Evolutionary conservation across 1,140 invertebrate species (phyloP).

Genomic region (Cyrtorhinus lividipennis): DNA sequence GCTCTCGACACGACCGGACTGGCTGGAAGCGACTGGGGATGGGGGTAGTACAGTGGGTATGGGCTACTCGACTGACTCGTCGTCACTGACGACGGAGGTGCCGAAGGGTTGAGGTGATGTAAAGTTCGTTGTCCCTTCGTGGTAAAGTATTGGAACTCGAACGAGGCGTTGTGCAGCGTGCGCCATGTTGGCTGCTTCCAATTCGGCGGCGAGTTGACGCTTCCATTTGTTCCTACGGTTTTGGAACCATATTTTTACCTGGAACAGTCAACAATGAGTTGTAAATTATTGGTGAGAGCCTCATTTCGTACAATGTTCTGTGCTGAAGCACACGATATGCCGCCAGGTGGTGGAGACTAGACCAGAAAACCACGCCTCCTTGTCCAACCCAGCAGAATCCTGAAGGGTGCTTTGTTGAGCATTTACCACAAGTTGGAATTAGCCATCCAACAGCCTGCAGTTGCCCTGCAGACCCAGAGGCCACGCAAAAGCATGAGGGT

Average conservation of each 20-base stretch:
- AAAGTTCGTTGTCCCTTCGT: constrained; percentile 41
- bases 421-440: no score
- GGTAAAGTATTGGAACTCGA: constrained; percentile 86
- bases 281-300: no score
- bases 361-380: no score
- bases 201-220: constrained; percentile 82
- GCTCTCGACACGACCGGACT: constrained; percentile 29
- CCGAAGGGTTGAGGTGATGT: constrained; percentile 24
- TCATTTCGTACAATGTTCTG: no score
- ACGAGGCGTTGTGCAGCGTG: constrained; percentile 85
- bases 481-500: no score
- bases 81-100: constrained; percentile 25
- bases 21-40: constrained; percentile 30
- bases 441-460: no score
- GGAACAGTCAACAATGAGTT: no score
- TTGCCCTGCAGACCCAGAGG: no score
- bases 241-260: constrained; percentile 91
- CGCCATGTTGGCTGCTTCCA: constrained; percentile 94
- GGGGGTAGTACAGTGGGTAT: constrained; percentile 33
- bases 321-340: no score
- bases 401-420: no score
- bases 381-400: no score
- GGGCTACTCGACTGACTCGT: constrained; percentile 28
- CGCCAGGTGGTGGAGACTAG: no score
- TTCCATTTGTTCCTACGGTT: constrained; percentile 98